Evolutionary conservation across 2,113 vertebrate genomes (phyloP).

Genomic region (Phocoena sinus): DNA sequence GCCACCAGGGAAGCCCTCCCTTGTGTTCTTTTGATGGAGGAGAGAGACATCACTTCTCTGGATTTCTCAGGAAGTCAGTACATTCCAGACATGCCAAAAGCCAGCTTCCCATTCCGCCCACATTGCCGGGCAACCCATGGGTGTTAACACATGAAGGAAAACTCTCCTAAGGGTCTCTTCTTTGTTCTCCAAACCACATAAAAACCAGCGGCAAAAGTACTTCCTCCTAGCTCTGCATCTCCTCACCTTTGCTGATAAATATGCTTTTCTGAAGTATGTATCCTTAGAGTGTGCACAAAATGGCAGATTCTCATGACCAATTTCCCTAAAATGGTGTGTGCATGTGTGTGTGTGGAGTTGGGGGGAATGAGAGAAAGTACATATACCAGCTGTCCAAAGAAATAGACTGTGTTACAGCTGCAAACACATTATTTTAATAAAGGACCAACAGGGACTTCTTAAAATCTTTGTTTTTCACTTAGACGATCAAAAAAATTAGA

Average conservation of each 20-base stretch:
- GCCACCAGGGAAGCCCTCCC: neutral
- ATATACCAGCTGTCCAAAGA: neutral
- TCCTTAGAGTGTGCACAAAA: neutral
- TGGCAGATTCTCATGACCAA: neutral
- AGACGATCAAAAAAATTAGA: neutral
- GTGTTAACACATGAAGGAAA: neutral
- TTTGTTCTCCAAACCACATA: neutral
- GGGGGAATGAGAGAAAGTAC: rapidly evolving
- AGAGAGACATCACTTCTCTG: neutral
- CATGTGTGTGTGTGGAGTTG: too few species aligned
- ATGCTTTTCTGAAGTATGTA: neutral
- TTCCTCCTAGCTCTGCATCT: neutral
- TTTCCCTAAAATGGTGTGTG: neutral
- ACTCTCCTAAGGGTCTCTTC: neutral
- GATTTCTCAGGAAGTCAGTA: neutral
- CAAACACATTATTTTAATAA: neutral
- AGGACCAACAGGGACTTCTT: neutral
- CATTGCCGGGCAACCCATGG: rapidly evolving
- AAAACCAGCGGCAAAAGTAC: neutral
- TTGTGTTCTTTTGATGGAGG: neutral
- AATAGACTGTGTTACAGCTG: neutral
- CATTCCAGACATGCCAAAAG: rapidly evolving
- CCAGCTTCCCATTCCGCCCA: rapidly evolving
- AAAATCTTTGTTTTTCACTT: neutral
- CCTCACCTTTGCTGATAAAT: neutral